Percentiles rank a stretch among this genome's conserved stretches.
Evolutionary conservation across 2,797 vertebrate genomes (phyloP).

Genomic region (Mionectes olivaceus): DNA sequence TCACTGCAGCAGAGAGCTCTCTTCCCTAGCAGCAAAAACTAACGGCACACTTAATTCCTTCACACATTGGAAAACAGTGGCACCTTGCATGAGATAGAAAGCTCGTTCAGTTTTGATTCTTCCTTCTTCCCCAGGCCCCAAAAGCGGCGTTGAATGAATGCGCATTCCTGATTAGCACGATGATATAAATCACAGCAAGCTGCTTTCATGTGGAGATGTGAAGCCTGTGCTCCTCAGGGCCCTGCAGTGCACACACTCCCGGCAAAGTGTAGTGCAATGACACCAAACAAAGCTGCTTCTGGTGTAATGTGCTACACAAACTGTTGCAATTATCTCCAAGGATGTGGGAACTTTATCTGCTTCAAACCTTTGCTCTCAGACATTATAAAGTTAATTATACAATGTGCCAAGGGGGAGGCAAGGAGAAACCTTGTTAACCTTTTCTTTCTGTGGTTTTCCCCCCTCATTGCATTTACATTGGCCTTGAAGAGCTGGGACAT

Average conservation of each 20-base stretch:
- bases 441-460: constrained; percentile 43
- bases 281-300: not conserved
- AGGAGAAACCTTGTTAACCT: constrained; percentile 47
- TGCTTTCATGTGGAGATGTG: not conserved
- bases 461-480: constrained; percentile 58
- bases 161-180: not conserved
- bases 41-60: constrained; percentile 43
- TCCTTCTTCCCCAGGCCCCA: not conserved
- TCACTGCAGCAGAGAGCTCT: not conserved
- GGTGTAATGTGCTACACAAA: not conserved
- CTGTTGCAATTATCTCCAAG: not conserved
- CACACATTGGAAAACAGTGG: not conserved
- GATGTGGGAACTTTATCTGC: not conserved
- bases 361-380: not conserved
- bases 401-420: not conserved
- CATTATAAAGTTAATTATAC: constrained; percentile 30
- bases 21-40: constrained; percentile 27
- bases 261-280: not conserved
- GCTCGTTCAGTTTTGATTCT: constrained; percentile 32
- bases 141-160: constrained; percentile 8
- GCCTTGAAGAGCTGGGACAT: constrained; percentile 65
- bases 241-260: not conserved
- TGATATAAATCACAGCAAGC: constrained; percentile 11
- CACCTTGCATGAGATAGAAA: constrained; percentile 26
- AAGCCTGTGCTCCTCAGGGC: not conserved